Evolutionary conservation across 2,113 vertebrate species (phyloP).

Genomic region (Arothron firmamentum): DNA sequence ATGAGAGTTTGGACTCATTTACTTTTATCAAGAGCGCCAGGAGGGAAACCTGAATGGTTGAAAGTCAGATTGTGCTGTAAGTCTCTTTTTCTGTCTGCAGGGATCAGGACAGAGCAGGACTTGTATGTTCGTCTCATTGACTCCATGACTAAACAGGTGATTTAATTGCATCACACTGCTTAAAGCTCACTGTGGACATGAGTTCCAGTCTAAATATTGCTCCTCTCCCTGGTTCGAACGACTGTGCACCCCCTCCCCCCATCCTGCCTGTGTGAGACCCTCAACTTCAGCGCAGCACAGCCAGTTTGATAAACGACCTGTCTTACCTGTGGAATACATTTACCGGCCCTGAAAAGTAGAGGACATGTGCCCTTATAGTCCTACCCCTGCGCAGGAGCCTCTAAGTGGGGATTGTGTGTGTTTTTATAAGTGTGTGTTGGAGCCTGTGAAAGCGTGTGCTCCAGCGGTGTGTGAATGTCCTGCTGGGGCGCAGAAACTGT

Average conservation of each 20-base stretch:
- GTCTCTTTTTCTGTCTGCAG: slow-evolving; percentile 50
- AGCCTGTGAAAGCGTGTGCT: not conserved
- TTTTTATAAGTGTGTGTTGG: slow-evolving; percentile 10
- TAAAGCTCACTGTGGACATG: too few relatives aligned
- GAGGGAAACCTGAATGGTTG: slow-evolving; percentile 28
- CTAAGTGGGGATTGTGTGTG: slow-evolving; percentile 31
- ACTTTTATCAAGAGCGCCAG: slow-evolving; percentile 17
- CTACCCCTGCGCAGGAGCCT: slow-evolving; percentile 51
- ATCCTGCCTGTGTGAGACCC: slow-evolving; percentile 62
- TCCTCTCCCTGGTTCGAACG: too few relatives aligned
- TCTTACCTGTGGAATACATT: slow-evolving; percentile 75
- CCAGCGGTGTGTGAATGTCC: slow-evolving; percentile 29
- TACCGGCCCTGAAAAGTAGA: slow-evolving; percentile 69
- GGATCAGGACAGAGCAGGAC: slow-evolving; percentile 94
- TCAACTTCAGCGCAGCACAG: slow-evolving; percentile 68
- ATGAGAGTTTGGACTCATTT: slow-evolving; percentile 19
- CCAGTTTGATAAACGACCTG: slow-evolving; percentile 70
- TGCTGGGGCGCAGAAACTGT: slow-evolving; percentile 26
- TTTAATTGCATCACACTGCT: slow-evolving; percentile 18
- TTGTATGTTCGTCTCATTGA: slow-evolving; percentile 94
- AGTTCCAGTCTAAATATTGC: too few relatives aligned
- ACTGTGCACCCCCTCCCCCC: not conserved
- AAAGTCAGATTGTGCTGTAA: slow-evolving; percentile 2
- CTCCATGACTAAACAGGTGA: slow-evolving; percentile 98
- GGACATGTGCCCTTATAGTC: slow-evolving; percentile 66